Percentiles rank a stretch among this genome's conserved stretches.
These are phyloP conservation scores for Myzus persicae DNA, from an alignment of 1,140 invertebrate species.

Conservation along the genomic window DNA sequence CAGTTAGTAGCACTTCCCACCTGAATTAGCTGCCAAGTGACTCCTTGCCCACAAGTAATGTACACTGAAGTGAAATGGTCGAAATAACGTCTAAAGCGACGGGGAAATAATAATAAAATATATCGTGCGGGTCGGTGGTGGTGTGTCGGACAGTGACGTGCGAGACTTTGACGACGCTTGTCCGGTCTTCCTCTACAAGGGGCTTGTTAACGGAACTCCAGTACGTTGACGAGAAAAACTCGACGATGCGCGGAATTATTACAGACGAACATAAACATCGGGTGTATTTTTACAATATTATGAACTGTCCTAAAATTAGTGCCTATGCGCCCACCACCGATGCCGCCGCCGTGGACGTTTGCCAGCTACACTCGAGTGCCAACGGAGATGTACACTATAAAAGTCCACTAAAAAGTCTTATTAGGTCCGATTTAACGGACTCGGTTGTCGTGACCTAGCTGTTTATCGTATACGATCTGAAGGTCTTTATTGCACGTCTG, in stretches of 20 bases:
- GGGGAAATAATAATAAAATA: not conserved
- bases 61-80: not conserved
- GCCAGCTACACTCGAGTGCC: not conserved
- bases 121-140: not conserved
- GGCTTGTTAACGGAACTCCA: not conserved
- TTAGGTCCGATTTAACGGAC: not conserved
- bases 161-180: not conserved
- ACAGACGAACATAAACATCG: not conserved
- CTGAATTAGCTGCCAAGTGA: not conserved
- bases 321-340: not conserved
- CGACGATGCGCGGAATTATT: not conserved
- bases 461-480: not conserved
- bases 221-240: not conserved
- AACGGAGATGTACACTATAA: not conserved
- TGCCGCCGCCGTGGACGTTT: not conserved
- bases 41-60: not conserved
- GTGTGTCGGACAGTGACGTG: not conserved
- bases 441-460: not conserved
- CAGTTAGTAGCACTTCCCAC: not conserved
- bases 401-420: constrained; percentile 4
- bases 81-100: not conserved
- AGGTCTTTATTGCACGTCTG: not conserved
- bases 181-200: not conserved
- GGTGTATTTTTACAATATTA: constrained; percentile 36
- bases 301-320: constrained; percentile 1